Conservation (phyloP, 1,140 invertebrate species). For the Melanaphis sacchari region DNA sequence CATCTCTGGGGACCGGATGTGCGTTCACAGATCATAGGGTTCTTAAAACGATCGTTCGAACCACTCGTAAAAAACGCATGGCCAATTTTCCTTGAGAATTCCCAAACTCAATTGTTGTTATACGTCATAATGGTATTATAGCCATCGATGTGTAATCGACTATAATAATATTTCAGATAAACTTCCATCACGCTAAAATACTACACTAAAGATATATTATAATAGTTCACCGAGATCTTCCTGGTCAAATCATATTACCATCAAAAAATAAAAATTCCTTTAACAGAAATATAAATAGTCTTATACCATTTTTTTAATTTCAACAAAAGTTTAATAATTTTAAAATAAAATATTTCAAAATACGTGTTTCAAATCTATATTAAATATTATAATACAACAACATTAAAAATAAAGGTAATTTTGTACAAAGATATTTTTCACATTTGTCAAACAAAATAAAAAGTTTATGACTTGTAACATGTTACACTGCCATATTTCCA, state of each 20-base stretch:
- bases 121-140: not conserved
- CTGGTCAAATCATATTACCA: not conserved
- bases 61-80: not conserved
- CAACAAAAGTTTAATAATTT: not conserved
- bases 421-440: not conserved
- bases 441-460: not conserved
- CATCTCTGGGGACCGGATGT: not conserved
- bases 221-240: not conserved
- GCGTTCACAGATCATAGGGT: not conserved
- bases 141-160: not conserved
- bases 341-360: not conserved
- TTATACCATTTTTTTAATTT: not conserved
- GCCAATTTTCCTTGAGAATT: not conserved
- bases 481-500: not conserved
- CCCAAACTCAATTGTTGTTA: not conserved
- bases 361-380: not conserved
- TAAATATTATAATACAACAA: not conserved
- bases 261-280: not conserved
- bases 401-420: not conserved
- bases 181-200: not conserved
- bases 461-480: not conserved
- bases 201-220: not conserved
- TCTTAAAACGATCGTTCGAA: not conserved
- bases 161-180: constrained; percentile 20
- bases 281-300: not conserved